Conservation (phyloP, 2,113 vertebrate species). For the Thalassarche chlororhynchos region DNA sequence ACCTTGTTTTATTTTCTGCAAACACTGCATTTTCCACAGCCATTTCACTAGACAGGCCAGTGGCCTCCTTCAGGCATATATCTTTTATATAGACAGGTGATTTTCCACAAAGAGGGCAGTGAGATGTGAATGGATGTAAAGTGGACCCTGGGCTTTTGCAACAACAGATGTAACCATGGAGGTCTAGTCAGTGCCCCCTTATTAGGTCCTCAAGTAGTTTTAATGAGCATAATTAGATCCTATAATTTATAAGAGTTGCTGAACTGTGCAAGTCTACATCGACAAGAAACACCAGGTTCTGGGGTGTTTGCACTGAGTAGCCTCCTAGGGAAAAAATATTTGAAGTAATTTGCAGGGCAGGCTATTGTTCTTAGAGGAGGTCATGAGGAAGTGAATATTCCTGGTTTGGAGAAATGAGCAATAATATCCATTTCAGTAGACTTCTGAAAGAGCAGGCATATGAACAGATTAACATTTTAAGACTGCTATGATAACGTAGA, state of each 20-base stretch:
- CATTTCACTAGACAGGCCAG: background rate
- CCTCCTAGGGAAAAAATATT: background rate
- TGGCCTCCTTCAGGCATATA: background rate
- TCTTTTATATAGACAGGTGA: background rate
- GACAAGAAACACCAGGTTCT: background rate
- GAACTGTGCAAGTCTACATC: background rate
- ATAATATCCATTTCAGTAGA: background rate
- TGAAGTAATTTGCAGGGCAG: background rate
- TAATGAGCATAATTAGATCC: background rate
- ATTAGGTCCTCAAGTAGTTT: background rate
- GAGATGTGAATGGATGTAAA: background rate
- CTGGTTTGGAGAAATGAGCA: background rate
- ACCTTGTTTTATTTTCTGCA: conserved; percentile 14
- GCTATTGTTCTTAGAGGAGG: background rate
- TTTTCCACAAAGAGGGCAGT: background rate
- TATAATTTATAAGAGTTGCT: background rate
- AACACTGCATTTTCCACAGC: conserved; percentile 1
- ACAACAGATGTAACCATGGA: background rate
- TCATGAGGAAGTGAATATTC: background rate
- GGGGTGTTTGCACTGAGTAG: background rate
- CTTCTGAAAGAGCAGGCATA: background rate
- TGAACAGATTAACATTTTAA: background rate
- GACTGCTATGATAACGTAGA: background rate
- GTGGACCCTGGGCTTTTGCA: background rate
- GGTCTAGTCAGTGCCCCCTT: background rate